These are phyloP conservation scores for Propsilocerus akamusi DNA, from an alignment of 1,140 invertebrate genomes.

Conservation along the genomic window DNA sequence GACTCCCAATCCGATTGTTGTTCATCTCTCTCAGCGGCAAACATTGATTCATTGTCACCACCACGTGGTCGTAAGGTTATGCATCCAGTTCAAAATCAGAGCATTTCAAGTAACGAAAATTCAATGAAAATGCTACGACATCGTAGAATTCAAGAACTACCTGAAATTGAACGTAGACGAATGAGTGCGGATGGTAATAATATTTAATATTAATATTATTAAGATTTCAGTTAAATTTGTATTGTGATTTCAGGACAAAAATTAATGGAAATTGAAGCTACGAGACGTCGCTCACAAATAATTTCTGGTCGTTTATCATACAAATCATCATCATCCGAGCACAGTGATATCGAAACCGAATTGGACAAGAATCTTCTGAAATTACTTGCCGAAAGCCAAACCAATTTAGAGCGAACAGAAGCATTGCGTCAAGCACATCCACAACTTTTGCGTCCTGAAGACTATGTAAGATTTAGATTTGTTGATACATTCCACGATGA, in stretches of 20 bases:
- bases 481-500: not conserved
- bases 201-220: no score
- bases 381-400: slow-evolving; percentile 15
- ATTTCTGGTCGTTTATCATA: no score
- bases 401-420: slow-evolving; percentile 19
- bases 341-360: slow-evolving; percentile 19
- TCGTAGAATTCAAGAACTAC: not conserved
- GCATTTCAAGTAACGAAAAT: not conserved
- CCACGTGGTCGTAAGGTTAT: slow-evolving; percentile 15
- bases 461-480: slow-evolving; percentile 19
- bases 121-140: not conserved
- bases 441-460: slow-evolving; percentile 20
- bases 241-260: no score
- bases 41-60: slow-evolving; percentile 35
- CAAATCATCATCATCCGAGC: slow-evolving; percentile 15
- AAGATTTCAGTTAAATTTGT: no score
- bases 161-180: not conserved
- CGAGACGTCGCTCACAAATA: no score
- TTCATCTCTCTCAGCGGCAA: slow-evolving; percentile 48
- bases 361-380: slow-evolving; percentile 18
- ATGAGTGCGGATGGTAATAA: no score
- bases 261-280: no score
- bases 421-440: slow-evolving; percentile 13
- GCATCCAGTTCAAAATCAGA: not conserved
- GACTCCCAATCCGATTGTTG: slow-evolving; percentile 73